Conservation (phyloP, 2,888 invertebrate species). For the Octonoba sinensis region DNA sequence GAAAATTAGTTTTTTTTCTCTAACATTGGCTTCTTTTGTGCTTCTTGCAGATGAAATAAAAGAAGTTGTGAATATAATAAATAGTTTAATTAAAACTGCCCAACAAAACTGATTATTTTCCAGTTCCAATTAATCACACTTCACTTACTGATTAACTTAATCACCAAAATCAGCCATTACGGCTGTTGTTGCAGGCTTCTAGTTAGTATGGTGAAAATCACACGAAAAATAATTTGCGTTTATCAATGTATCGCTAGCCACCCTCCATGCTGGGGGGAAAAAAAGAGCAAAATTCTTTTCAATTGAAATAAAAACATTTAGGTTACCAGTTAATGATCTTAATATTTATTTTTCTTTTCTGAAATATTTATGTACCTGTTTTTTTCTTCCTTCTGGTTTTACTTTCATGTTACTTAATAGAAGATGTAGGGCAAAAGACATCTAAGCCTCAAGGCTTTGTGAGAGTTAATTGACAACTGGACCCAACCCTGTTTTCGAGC, state of each 20-base stretch:
- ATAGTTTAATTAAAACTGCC: no score
- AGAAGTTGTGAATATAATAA: no score
- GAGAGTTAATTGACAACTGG: slow-evolving; percentile 46
- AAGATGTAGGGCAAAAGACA: slow-evolving; percentile 56
- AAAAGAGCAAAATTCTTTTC: slow-evolving; percentile 13
- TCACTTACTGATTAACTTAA: no score
- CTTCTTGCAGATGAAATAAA: no score
- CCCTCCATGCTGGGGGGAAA: slow-evolving; percentile 1
- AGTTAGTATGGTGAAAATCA: background rate
- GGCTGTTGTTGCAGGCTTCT: no score
- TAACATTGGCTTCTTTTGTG: no score
- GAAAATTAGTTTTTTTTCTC: no score
- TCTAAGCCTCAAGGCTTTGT: slow-evolving; percentile 43
- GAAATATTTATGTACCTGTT: slow-evolving; percentile 27
- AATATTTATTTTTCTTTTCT: slow-evolving; percentile 17
- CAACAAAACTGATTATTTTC: no score
- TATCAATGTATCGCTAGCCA: slow-evolving; percentile 17
- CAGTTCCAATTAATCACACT: no score
- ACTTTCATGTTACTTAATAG: slow-evolving; percentile 32
- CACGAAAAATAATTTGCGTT: background rate
- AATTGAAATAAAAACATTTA: slow-evolving; percentile 43
- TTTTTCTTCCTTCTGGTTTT: slow-evolving; percentile 19
- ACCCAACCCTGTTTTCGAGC: slow-evolving; percentile 45
- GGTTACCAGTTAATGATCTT: slow-evolving; percentile 55
- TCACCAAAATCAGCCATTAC: no score